Conservation (phyloP, 2,113 vertebrate genomes). For the Lophotis ruficrista region DNA sequence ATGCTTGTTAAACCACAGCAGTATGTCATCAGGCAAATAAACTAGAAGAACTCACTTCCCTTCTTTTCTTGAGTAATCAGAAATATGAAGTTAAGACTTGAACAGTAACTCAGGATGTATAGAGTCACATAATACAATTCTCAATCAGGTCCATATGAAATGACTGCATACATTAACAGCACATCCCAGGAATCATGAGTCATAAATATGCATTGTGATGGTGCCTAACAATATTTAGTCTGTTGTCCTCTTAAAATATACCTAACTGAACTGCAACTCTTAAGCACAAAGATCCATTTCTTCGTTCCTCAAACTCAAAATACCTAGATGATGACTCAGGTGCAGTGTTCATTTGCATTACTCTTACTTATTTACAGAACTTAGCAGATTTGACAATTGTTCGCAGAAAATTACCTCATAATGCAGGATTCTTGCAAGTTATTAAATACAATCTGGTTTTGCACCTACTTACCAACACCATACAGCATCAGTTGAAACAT, state of each 20-base stretch:
- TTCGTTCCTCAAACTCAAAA: not conserved
- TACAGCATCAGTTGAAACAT: constrained; percentile 98
- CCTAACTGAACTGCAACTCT: not conserved
- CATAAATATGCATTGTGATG: not conserved
- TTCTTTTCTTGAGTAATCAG: not conserved
- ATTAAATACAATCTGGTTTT: not conserved
- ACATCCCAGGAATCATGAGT: not conserved
- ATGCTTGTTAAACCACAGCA: not conserved
- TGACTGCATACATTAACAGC: not conserved
- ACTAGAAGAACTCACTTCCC: not conserved
- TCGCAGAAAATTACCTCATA: not conserved
- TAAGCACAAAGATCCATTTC: not conserved
- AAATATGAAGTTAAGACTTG: not conserved
- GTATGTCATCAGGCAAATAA: not conserved
- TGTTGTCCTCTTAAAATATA: not conserved
- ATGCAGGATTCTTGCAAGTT: not conserved
- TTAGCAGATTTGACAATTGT: not conserved
- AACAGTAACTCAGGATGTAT: not conserved
- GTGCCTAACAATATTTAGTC: not conserved
- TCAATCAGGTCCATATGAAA: not conserved
- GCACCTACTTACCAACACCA: constrained; percentile 88
- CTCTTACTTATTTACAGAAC: not conserved
- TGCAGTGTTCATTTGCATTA: not conserved
- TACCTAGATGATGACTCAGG: not conserved
- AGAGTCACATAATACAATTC: not conserved